Percentiles rank a stretch among this genome's conserved stretches.
Conservation (phyloP, 1,140 invertebrate genomes). For the Grapholita molesta region DNA sequence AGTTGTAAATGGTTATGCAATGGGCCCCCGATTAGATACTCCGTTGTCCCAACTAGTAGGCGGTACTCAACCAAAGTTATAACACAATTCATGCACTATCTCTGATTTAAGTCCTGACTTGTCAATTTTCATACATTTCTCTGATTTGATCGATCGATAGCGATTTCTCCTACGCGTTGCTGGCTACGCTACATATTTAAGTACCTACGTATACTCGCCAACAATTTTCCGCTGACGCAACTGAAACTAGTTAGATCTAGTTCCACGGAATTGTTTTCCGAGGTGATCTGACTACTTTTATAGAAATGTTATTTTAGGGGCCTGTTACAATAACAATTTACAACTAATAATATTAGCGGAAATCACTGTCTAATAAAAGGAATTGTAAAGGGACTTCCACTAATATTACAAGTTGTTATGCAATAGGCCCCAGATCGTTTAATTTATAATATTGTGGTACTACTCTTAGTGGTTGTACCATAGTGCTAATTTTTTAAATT, state of each 20-base stretch:
- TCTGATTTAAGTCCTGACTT: neutral
- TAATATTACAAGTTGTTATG: too few relatives aligned
- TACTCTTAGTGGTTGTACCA: too few relatives aligned
- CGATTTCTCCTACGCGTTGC: slow-evolving; percentile 29
- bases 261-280: slow-evolving; percentile 37
- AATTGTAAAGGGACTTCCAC: too few relatives aligned
- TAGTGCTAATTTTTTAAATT: too few relatives aligned
- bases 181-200: slow-evolving; percentile 21
- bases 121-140: neutral
- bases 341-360: too few relatives aligned
- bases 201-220: neutral
- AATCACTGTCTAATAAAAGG: too few relatives aligned
- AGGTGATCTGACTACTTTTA: slow-evolving; percentile 25
- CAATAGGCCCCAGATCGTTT: too few relatives aligned
- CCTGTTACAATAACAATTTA: too few relatives aligned
- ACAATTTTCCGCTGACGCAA: slow-evolving; percentile 34
- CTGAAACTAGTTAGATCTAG: slow-evolving; percentile 28
- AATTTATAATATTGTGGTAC: too few relatives aligned
- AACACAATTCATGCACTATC: neutral
- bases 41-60: too few relatives aligned
- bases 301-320: slow-evolving; percentile 24
- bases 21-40: too few relatives aligned
- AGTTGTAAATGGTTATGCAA: too few relatives aligned
- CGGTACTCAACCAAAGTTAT: neutral
- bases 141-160: neutral